Base-by-base conservation (phyloP, 2,797 vertebrate genomes). In the Sebastolobus alascanus region DNA sequence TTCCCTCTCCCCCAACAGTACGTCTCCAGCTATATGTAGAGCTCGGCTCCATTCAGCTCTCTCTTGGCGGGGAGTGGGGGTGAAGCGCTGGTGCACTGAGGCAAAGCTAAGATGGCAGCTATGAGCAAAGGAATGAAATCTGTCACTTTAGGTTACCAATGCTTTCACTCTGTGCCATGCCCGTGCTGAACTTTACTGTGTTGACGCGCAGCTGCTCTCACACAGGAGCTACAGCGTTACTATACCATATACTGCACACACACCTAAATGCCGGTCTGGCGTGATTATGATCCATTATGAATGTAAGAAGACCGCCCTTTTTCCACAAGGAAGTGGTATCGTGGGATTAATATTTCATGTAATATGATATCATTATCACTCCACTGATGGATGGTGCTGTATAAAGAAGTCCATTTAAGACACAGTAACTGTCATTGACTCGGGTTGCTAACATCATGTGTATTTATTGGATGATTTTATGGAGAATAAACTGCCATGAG, bases 71-170 rank as follows among this genome's bases (percentile, higher is more conserved):
- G 72, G 66, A 77, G 80, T 78, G 79, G 69, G 79, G 80, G 66
- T 61, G 73, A 60, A 79, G 80, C 4, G 11, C 65, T 22, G 22
- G 63, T 69, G 86, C 86, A 75, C 84, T 90, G 91, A 94, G 84
- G 92, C 90, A 77, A 77, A 90, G 86, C 92, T 93, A 94, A 95
- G 89, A 95, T 93, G 92, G 89, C 92, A 95, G 91, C 92, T 91
- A 83, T 80, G 82, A 92, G 92, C 87, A 82, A 85, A 88, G 88
- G 90, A 95, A 95, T 92, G 90, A 94, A 95, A 93, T 87, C 89
- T 94, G 94, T 95, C 94, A 93, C 89, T 92, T 87, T 89, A 76
- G 67, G 89, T 96, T 93, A 90, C 89, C 86, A 86, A 75, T 84
- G 89, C 92, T 87, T 90, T 92, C 86, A 90, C 46, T 90, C 83